Percentiles rank a stretch among this genome's conserved stretches.
phyloP scores from a whole-genome alignment of 2,797 vertebrate genomes.

The Hypotaenidia philippensis region DNA sequence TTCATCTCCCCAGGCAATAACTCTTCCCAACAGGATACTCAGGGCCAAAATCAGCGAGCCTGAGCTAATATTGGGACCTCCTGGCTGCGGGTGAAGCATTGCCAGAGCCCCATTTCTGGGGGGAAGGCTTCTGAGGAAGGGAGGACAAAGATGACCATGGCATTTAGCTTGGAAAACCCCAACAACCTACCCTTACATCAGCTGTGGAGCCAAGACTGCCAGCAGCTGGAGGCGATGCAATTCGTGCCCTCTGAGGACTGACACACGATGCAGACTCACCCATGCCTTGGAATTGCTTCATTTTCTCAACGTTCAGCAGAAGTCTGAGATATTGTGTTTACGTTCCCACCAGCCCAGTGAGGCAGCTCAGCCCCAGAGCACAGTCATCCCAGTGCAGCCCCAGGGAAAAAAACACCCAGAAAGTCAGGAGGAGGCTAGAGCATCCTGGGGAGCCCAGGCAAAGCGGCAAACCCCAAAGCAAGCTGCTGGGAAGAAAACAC shows the following conservation, averaged over 20 bases:
- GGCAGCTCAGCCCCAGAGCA: background rate
- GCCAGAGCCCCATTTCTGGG: background rate
- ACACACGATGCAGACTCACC: background rate
- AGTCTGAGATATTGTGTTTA: slow-evolving; percentile 10
- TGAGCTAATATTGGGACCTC: background rate
- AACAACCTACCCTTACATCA: background rate
- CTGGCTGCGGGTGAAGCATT: background rate
- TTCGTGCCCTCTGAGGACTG: background rate
- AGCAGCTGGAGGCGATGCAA: background rate
- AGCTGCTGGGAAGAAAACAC: background rate
- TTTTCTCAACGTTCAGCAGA: slow-evolving; percentile 11
- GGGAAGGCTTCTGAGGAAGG: background rate
- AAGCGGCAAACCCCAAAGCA: background rate
- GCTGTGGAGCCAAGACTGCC: background rate
- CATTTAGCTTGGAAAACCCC: slow-evolving; percentile 27
- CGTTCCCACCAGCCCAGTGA: background rate
- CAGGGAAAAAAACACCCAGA: background rate
- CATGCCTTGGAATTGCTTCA: background rate
- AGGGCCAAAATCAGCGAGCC: background rate
- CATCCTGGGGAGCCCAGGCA: background rate
- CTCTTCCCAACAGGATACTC: background rate
- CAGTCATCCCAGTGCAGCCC: background rate
- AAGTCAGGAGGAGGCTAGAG: background rate
- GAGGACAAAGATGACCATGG: accelerated
- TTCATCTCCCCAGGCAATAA: background rate